A percentile compares a stretch with the other conserved stretches of the same genome.
phyloP scores from a whole-genome alignment of 2,888 invertebrate genomes.

The Tipula helvola region DNA sequence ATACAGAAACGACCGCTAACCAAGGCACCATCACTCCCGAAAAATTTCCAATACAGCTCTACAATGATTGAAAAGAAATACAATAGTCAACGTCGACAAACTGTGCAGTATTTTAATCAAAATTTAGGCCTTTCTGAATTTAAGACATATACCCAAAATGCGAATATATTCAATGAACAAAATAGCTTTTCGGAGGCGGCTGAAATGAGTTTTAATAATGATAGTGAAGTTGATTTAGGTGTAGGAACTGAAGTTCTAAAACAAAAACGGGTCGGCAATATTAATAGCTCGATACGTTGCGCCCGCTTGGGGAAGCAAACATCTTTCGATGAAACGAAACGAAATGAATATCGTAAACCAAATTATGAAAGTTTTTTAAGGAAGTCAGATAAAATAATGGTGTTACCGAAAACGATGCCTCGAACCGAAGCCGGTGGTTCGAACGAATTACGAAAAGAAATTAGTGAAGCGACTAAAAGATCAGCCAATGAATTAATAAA shows the following conservation, averaged over 20 bases:
- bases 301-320: conserved; percentile 20
- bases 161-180: conserved; percentile 40
- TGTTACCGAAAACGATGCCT: not conserved
- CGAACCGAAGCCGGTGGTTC: conserved; percentile 23
- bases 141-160: conserved; percentile 23
- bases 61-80: conserved; percentile 39
- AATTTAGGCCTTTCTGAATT: conserved; percentile 31
- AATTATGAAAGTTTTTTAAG: conserved; percentile 6
- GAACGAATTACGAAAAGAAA: conserved; percentile 24
- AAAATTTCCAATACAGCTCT: conserved; percentile 74
- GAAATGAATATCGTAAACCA: conserved; percentile 7
- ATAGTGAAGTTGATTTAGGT: not conserved
- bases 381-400: not conserved
- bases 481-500: conserved; percentile 31
- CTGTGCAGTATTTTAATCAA: conserved; percentile 34
- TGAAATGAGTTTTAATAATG: conserved; percentile 36
- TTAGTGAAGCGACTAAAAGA: not conserved
- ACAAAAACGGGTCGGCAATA: conserved; percentile 20
- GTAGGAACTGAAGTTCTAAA: conserved; percentile 21
- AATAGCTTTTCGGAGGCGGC: conserved; percentile 47
- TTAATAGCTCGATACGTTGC: conserved; percentile 25
- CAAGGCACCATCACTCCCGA: conserved; percentile 64
- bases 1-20: conserved; percentile 44
- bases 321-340: conserved; percentile 5
- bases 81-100: conserved; percentile 30